Percentiles rank a stretch among this genome's conserved stretches.
Conservation (phyloP, 2,888 invertebrate genomes). For the Theodoxus fluviatilis region DNA sequence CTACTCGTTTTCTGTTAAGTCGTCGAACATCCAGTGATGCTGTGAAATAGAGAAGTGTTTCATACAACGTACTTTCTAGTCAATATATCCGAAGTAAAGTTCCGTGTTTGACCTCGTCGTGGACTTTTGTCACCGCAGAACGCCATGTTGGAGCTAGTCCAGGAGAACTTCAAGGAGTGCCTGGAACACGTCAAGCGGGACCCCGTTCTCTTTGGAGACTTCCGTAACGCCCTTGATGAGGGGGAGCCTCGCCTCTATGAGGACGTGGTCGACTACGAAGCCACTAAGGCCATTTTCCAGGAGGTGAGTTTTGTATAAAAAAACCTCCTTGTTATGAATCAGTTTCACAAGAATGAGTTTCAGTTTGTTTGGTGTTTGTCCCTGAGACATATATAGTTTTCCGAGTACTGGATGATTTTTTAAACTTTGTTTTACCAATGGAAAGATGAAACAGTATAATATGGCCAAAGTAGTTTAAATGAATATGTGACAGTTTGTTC, state of each 20-base stretch:
- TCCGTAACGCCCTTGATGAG: conserved; percentile 83
- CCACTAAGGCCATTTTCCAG: conserved; percentile 84
- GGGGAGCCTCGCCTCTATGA: conserved; percentile 83
- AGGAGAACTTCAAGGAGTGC: conserved; percentile 63
- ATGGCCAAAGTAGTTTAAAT: no score
- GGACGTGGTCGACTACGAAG: conserved; percentile 87
- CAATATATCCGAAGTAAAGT: background rate
- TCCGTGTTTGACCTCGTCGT: no score
- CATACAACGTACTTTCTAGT: background rate
- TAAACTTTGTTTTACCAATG: no score
- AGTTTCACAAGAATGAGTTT: no score
- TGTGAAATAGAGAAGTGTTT: background rate
- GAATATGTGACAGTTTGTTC: no score
- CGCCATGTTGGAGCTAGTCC: conserved; percentile 65
- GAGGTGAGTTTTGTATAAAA: conserved; percentile 71
- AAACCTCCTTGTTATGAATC: no score
- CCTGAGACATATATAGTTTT: background rate
- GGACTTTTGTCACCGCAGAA: conserved; percentile 39
- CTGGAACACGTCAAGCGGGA: conserved; percentile 79
- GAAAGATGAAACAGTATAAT: no score
- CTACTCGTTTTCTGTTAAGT: no score
- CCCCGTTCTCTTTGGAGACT: conserved; percentile 88
- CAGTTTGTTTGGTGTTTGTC: background rate
- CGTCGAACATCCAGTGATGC: background rate
- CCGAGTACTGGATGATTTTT: no score